Base-by-base conservation (phyloP, 2,113 vertebrate genomes). In the Oxyura jamaicensis region DNA sequence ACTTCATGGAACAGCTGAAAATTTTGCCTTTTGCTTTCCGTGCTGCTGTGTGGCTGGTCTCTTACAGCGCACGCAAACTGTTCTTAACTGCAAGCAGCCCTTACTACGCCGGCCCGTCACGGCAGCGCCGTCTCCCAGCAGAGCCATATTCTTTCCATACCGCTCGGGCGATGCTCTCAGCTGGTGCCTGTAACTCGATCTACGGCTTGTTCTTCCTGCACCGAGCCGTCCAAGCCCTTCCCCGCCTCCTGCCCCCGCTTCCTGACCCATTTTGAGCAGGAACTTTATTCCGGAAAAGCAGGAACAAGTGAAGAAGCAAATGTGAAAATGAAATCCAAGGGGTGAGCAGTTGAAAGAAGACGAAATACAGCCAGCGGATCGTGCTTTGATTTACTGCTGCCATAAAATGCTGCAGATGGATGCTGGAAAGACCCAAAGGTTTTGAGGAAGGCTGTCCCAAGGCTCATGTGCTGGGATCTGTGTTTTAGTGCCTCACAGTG, bases 151-250 rank as follows among this genome's bases (percentile, higher is more conserved):
- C 88, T 78, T 68, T 59, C 84, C 52, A 8, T 76, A 14, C 91
- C 74, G 62, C 74, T 87, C 19, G 44, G 3, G 3, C 22, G 65
- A 20, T 0, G 20, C 46, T 83, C 76, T 66, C 76, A 31, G 73
- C 78, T 83, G 33, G 48, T 25, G 66, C n/a, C 84, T 87, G 92
- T 93, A 93, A 96, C 58, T 13, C 69, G 96, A 95, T 91, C 41
- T 76, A 8, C 20, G 79, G 9, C 62, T 55, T 28, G 14, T 67
- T 73, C 58, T 95, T 95, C 88, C 77, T 66, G 69, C 82, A 76
- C 88, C 82, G 3, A 5, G 3, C 46, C 2, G 35, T 41, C 86
- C 18, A 8, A 87, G 86, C 59, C 3, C 1, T 84, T 92, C 81
- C 88, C 62, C 3, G 7, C 80, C 11, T 35, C 92, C 91, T 93